Evolutionary conservation across 1,140 invertebrate species (phyloP).

Genomic region (Arion vulgaris): DNA sequence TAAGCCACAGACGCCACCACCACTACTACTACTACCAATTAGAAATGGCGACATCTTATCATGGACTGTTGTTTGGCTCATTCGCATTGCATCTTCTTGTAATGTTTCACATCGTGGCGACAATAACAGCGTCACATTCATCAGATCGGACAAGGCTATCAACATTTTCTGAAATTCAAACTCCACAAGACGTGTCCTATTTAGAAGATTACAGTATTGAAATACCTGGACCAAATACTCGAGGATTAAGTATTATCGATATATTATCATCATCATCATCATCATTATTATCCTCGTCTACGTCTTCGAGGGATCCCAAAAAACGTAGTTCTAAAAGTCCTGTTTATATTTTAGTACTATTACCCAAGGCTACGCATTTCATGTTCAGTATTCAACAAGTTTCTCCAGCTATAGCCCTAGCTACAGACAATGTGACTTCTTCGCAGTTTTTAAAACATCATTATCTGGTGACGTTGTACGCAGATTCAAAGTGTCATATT

Average conservation of each 20-base stretch:
- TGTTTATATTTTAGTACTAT: constrained; percentile 49
- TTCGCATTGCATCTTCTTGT: too few species aligned
- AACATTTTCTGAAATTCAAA: too few species aligned
- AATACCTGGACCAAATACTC: neutral
- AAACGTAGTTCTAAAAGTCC: neutral
- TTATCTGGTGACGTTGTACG: constrained; percentile 51
- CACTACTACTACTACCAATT: too few species aligned
- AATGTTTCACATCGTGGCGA: too few species aligned
- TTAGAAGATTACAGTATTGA: neutral
- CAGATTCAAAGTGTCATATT: constrained; percentile 58
- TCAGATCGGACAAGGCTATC: too few species aligned
- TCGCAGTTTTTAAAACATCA: constrained; percentile 33
- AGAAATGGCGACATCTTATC: too few species aligned
- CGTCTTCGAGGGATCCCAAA: neutral
- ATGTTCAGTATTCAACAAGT: constrained; percentile 55
- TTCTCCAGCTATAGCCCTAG: constrained; percentile 54
- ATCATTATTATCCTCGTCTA: neutral
- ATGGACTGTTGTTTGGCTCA: too few species aligned
- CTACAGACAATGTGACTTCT: constrained; percentile 49
- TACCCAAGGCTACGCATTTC: constrained; percentile 43
- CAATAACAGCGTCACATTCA: too few species aligned
- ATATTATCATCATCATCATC: too few species aligned
- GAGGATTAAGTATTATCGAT: neutral
- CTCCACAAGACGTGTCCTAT: neutral
- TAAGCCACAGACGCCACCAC: too few species aligned